Percentiles rank a stretch among this genome's conserved stretches.
Conservation (phyloP, 2,113 vertebrate species). For the Upupa epops region DNA sequence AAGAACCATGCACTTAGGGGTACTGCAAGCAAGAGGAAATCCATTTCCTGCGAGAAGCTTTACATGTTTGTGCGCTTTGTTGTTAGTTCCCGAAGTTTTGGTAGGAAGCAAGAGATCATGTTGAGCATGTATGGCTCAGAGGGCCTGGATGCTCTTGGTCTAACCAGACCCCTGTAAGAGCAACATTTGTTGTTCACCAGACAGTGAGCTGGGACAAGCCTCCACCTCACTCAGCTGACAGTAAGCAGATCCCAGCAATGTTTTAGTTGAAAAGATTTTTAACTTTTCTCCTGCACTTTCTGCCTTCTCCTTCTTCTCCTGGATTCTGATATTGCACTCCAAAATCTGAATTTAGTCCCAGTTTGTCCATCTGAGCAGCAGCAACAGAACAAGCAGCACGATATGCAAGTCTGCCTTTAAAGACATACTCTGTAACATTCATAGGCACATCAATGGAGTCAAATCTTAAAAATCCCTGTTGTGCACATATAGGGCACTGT, state of each 20-base stretch:
- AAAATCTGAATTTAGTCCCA: neutral
- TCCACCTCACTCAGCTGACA: neutral
- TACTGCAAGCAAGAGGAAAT: neutral
- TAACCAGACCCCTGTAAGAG: neutral
- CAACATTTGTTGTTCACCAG: neutral
- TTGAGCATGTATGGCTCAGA: neutral
- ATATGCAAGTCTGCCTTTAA: neutral
- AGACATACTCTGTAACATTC: neutral
- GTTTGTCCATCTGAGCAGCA: neutral
- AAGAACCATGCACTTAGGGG: neutral
- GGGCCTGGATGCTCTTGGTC: neutral
- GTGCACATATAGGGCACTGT: neutral
- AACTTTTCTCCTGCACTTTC: neutral
- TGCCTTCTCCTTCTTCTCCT: neutral
- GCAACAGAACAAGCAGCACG: neutral
- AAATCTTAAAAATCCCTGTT: neutral
- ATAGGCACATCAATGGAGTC: neutral
- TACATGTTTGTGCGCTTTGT: neutral
- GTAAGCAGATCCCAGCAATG: neutral
- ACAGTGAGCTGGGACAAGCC: neutral
- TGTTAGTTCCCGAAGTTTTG: neutral
- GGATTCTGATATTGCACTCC: neutral
- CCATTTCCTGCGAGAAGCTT: neutral
- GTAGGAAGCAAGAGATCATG: neutral
- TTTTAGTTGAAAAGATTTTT: neutral